Evolutionary conservation across 1,140 invertebrate genomes (phyloP).

Genomic region (Aphelenchoides avenae): DNA sequence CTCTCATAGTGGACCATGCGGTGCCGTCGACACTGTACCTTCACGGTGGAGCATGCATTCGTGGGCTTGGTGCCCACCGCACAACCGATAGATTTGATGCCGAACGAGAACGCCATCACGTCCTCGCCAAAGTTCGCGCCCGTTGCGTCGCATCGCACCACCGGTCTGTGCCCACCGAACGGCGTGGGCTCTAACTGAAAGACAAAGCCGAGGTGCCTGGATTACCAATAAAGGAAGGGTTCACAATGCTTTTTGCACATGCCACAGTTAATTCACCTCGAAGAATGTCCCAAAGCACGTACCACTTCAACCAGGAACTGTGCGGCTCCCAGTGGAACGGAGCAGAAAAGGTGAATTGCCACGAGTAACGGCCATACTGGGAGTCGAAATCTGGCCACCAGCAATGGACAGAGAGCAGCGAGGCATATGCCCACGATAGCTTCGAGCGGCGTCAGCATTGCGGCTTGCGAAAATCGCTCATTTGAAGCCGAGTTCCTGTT

Average conservation of each 20-base stretch:
- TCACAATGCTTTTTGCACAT: conserved; percentile 6
- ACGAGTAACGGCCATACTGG: too few species aligned
- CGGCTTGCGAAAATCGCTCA: too few species aligned
- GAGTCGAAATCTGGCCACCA: too few species aligned
- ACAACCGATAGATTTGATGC: conserved; percentile 47
- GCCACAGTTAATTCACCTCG: too few species aligned
- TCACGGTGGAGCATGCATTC: conserved; percentile 45
- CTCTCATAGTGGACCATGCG: conserved; percentile 9
- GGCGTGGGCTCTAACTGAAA: conserved; percentile 44
- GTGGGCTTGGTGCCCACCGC: conserved; percentile 40
- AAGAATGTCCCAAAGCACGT: too few species aligned
- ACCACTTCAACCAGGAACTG: conserved; percentile 54
- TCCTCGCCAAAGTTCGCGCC: conserved; percentile 55
- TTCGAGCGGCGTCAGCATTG: too few species aligned
- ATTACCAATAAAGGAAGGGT: conserved; percentile 5
- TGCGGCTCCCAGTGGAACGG: too few species aligned
- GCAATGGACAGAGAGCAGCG: too few species aligned
- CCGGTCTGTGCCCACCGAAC: conserved; percentile 30
- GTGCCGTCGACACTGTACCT: conserved; percentile 14
- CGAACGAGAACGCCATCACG: conserved; percentile 31
- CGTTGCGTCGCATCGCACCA: conserved; percentile 53
- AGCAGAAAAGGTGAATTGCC: too few species aligned
- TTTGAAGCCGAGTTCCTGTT: too few species aligned
- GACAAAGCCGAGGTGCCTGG: neutral
- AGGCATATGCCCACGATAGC: too few species aligned